Base-by-base conservation (phyloP, 2,888 invertebrate species). In the Epirrhoe tristata region DNA sequence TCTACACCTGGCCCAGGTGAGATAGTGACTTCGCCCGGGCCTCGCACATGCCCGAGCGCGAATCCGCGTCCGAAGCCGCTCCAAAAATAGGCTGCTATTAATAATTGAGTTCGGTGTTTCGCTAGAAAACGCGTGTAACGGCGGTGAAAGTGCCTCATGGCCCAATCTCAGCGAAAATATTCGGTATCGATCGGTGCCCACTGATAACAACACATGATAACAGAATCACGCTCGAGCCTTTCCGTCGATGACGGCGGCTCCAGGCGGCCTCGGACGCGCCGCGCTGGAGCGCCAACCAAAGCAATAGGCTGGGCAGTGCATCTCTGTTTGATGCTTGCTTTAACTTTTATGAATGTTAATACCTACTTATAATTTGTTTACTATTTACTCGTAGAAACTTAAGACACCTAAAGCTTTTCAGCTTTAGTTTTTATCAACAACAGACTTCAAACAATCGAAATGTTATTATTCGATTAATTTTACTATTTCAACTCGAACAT, bases 1-100 rank as follows among this genome's bases (percentile, higher is more conserved):
- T 98, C 90, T 98, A 98, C 95, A 98, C 98, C 91, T 98, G 98
- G 98, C 99, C 99, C 89, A 98, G 98, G 98, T 98, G 95, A 95
- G 95, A 91, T 85, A 88, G 90, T 88, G 91, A 89, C 93, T 91
- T 91, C 89, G 90, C 93, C 93, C 93, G 93, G 93, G 93, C 89
- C 88, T 90, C 91, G 91, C 90, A 91, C 89, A 91, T 91, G 91
- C 93, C 90, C 91, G 92, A 90, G 91, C 91, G 89, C 86, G 82
- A 87, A 88, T 85, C 86, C 89, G 92, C 92, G 88, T 91, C 88
- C 88, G 91, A 93, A 92, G 90, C 90, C 88, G 92, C 90, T 92
- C 93, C 93, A 89, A 91, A 93, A 93, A 93, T 93, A 93, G 93
- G 91, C 89, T 88, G 91, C 93, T 93, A 93, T 93, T 93, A 93